phyloP scores from a whole-genome alignment of 1,140 invertebrate species.

The Elymnias hypermnestra region DNA sequence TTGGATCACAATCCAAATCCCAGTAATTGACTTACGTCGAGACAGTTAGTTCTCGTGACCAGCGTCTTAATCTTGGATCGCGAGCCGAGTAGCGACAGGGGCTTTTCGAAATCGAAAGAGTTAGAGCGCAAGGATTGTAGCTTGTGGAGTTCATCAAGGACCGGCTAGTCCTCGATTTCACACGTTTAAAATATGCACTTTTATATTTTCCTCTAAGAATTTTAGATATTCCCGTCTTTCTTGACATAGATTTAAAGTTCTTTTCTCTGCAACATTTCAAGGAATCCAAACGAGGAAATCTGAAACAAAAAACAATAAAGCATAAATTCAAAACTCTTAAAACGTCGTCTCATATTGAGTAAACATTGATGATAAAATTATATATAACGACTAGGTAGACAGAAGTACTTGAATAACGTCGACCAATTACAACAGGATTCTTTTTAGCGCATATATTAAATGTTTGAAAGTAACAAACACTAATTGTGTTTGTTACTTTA shows the following conservation, averaged over 20 bases:
- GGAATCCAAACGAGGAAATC: conserved; percentile 35
- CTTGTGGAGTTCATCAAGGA: conserved; percentile 73
- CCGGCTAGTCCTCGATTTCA: conserved; percentile 70
- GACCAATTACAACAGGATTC: no score
- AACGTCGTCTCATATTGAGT: no score
- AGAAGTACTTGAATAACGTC: no score
- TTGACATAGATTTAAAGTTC: conserved; percentile 70
- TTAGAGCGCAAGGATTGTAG: conserved; percentile 63
- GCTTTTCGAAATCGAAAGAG: conserved; percentile 62
- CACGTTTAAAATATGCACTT: conserved; percentile 62
- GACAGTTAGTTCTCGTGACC: conserved; percentile 59
- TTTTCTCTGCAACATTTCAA: conserved; percentile 58
- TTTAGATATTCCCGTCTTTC: conserved; percentile 37
- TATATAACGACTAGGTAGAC: no score
- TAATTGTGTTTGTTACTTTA: no score
- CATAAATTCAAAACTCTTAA: no score
- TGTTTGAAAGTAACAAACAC: no score
- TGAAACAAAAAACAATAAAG: conserved; percentile 66
- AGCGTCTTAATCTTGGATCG: conserved; percentile 71
- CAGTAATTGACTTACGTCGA: conserved; percentile 41
- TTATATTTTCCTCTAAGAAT: conserved; percentile 43
- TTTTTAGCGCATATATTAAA: no score
- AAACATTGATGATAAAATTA: no score
- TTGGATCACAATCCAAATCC: conserved; percentile 49
- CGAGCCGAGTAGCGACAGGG: conserved; percentile 69